A percentile compares a stretch with the other conserved stretches of the same genome.
phyloP scores from a whole-genome alignment of 1,140 invertebrate species.

The Copidosoma floridanum region DNA sequence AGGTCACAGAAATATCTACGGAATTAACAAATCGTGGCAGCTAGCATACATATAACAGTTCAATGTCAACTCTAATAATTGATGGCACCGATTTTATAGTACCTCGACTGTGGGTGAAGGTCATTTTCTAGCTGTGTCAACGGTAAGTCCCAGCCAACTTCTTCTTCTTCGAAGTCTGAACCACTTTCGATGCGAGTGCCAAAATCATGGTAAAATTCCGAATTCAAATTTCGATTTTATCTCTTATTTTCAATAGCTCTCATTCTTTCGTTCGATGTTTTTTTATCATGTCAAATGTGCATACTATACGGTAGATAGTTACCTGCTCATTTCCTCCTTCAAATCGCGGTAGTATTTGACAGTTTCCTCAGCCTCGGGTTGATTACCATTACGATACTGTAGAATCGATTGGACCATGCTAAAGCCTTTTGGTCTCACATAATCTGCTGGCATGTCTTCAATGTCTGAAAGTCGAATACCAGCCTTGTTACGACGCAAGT shows the following conservation, averaged over 20 bases:
- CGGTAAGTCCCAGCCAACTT: constrained; percentile 59
- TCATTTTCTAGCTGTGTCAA: constrained; percentile 59
- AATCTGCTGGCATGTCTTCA: constrained; percentile 58
- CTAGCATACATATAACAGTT: too few species aligned
- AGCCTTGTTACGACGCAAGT: constrained; percentile 64
- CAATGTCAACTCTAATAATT: too few species aligned
- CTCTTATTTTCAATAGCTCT: constrained; percentile 1
- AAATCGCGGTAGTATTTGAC: constrained; percentile 56
- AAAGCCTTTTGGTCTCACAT: constrained; percentile 63
- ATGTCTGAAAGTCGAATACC: constrained; percentile 60
- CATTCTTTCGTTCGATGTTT: constrained; percentile 1
- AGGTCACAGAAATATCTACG: too few species aligned
- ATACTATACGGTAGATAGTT: constrained; percentile 33
- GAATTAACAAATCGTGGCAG: too few species aligned
- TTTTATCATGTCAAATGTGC: neutral
- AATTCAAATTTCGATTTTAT: constrained; percentile 39
- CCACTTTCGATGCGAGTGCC: constrained; percentile 55
- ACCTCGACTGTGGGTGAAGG: constrained; percentile 54
- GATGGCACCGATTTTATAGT: constrained; percentile 30
- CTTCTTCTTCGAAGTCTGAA: constrained; percentile 58
- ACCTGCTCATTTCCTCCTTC: constrained; percentile 60
- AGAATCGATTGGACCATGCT: constrained; percentile 59
- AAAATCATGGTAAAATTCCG: constrained; percentile 50
- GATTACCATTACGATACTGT: constrained; percentile 45
- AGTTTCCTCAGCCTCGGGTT: constrained; percentile 50